Percentiles rank a stretch among this genome's conserved stretches.
Conservation (phyloP, 2,888 invertebrate genomes). For the Diachrysia chrysitis region DNA sequence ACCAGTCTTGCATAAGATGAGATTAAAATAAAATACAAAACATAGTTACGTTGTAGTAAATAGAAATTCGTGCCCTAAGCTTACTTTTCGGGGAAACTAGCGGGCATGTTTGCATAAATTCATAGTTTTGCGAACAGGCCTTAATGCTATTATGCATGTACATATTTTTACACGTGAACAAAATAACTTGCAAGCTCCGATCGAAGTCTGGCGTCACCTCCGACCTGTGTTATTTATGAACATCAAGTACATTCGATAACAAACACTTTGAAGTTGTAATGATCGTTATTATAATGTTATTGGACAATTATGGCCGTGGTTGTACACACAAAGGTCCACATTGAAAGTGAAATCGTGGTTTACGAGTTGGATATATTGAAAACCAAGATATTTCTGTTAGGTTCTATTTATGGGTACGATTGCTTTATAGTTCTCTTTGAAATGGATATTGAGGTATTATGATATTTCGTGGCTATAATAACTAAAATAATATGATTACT, state of each 20-base stretch:
- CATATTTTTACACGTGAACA: constrained; percentile 6
- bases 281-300: constrained; percentile 57
- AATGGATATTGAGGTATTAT: neutral
- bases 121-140: neutral
- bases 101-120: neutral
- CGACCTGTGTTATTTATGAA: constrained; percentile 63
- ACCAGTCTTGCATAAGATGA: neutral
- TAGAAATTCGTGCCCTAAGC: neutral
- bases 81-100: neutral
- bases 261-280: constrained; percentile 64
- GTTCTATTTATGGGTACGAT: neutral
- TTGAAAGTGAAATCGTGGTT: constrained; percentile 34
- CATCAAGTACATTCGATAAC: constrained; percentile 53
- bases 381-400: constrained; percentile 13
- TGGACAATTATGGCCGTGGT: constrained; percentile 49
- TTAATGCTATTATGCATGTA: neutral
- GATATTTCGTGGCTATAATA: neutral
- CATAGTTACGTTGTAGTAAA: neutral
- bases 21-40: neutral
- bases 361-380: constrained; percentile 24
- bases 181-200: constrained; percentile 28
- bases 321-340: constrained; percentile 32
- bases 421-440: neutral
- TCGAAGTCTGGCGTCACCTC: constrained; percentile 53
- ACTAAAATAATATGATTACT: no score